A percentile compares a stretch with the other conserved stretches of the same genome.
Conservation (phyloP, 2,113 vertebrate genomes). For the Ciconia maguari region DNA sequence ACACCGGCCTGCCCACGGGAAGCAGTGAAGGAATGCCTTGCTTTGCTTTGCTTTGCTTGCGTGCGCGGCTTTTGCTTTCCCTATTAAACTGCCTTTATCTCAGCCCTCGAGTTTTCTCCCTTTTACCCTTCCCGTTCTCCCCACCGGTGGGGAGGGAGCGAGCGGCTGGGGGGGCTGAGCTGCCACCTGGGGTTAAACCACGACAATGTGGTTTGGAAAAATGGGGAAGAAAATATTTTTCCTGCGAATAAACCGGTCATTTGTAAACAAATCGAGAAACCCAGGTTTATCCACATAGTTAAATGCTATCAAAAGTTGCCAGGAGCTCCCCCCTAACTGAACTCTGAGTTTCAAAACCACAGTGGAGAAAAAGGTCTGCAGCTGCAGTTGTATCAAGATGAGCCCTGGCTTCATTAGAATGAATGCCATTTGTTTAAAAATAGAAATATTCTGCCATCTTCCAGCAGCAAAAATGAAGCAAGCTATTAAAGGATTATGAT, state of each 20-base stretch:
- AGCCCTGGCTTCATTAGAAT: slow-evolving; percentile 43
- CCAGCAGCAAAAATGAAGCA: slow-evolving; percentile 47
- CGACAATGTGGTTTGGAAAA: neutral
- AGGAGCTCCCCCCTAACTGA: neutral
- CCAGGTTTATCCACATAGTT: neutral
- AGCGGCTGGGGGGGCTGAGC: too few relatives aligned
- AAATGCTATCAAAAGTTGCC: neutral
- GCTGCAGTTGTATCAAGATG: neutral
- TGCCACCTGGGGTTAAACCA: too few relatives aligned
- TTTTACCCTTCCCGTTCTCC: too few relatives aligned
- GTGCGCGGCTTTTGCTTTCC: too few relatives aligned
- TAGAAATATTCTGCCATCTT: slow-evolving; percentile 60
- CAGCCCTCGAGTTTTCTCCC: too few relatives aligned
- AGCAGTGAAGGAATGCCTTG: too few relatives aligned
- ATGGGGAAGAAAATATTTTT: neutral
- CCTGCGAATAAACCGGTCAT: neutral
- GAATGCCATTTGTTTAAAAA: slow-evolving; percentile 62
- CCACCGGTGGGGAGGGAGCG: too few relatives aligned
- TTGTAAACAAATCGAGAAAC: neutral
- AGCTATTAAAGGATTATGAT: slow-evolving; percentile 48
- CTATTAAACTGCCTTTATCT: too few relatives aligned
- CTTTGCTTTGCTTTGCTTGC: too few relatives aligned
- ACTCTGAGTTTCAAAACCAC: neutral
- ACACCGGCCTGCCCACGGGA: too few relatives aligned
- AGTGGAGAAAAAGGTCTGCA: neutral